Evolutionary conservation across 1,140 invertebrate species (phyloP).

Genomic region (Apis florea): DNA sequence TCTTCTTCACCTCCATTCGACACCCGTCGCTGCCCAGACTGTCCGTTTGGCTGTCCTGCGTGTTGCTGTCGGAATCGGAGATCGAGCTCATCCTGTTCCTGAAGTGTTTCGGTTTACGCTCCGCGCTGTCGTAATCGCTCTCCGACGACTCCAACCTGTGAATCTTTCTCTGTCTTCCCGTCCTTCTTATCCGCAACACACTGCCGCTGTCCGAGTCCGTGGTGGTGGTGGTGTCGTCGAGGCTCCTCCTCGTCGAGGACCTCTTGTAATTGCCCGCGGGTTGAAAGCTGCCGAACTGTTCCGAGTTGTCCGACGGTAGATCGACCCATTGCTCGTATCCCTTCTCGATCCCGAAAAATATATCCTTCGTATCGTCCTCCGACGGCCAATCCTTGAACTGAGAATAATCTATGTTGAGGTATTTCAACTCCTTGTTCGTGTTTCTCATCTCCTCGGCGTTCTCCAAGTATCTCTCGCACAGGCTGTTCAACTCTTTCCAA

Average conservation of each 20-base stretch:
- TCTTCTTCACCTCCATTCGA: constrained; percentile 68
- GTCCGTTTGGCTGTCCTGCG: constrained; percentile 78
- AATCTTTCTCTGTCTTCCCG: constrained; percentile 70
- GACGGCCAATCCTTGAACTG: constrained; percentile 83
- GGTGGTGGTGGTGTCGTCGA: constrained; percentile 74
- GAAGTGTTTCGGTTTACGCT: constrained; percentile 72
- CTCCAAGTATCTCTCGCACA: constrained; percentile 83
- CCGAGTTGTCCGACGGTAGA: constrained; percentile 72
- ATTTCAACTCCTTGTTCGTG: constrained; percentile 83
- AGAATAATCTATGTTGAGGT: constrained; percentile 84
- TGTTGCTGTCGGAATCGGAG: constrained; percentile 79
- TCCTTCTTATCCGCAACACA: constrained; percentile 64
- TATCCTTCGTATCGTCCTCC: constrained; percentile 77
- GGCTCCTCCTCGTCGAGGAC: constrained; percentile 67
- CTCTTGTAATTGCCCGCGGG: constrained; percentile 71
- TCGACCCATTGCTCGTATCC: constrained; percentile 81
- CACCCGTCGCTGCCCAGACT: constrained; percentile 78
- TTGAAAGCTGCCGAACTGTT: constrained; percentile 75
- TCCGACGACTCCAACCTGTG: constrained; percentile 78
- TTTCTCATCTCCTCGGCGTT: constrained; percentile 83
- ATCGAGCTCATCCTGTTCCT: constrained; percentile 73
- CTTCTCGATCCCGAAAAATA: constrained; percentile 82
- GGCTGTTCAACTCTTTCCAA: constrained; percentile 81
- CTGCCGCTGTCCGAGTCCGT: constrained; percentile 76
- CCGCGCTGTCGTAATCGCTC: constrained; percentile 78